Conservation (phyloP, 2,888 invertebrate genomes). For the Mamestra brassicae region DNA sequence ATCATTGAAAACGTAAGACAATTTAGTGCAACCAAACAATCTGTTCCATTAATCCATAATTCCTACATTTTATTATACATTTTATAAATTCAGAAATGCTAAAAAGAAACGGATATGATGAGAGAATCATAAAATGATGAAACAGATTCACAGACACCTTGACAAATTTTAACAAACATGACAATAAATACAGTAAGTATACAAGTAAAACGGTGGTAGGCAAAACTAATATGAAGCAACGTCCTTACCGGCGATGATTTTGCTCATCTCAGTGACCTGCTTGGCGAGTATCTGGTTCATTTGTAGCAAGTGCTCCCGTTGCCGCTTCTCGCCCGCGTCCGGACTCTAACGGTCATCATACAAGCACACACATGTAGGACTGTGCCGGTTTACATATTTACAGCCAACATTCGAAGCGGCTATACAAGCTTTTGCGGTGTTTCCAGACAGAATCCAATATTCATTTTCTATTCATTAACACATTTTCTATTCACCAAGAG, state of each 20-base stretch:
- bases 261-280: conserved; percentile 98
- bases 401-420: conserved; percentile 89
- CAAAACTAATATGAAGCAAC: conserved; percentile 61
- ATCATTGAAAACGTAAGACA: conserved; percentile 12
- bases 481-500: no score
- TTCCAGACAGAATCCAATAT: conserved; percentile 66
- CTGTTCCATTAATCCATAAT: conserved; percentile 19
- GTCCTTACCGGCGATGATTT: conserved; percentile 97
- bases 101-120: not conserved
- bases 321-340: conserved; percentile 95
- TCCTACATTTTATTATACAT: not conserved
- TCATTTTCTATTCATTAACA: no score
- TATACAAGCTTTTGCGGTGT: conserved; percentile 73
- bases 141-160: conserved; percentile 22
- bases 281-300: conserved; percentile 97
- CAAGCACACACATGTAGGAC: conserved; percentile 82
- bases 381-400: conserved; percentile 80
- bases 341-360: conserved; percentile 91
- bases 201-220: conserved; percentile 40
- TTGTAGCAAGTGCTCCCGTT: conserved; percentile 96
- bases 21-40: conserved; percentile 27
- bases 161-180: conserved; percentile 11
- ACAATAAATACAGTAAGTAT: conserved; percentile 26
- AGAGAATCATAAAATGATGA: conserved; percentile 10
- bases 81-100: not conserved